Evolutionary conservation across 1,140 invertebrate genomes (phyloP), one percentile per base, ranked within the genome.

Genomic region (Himalopsyche phryganea): DNA sequence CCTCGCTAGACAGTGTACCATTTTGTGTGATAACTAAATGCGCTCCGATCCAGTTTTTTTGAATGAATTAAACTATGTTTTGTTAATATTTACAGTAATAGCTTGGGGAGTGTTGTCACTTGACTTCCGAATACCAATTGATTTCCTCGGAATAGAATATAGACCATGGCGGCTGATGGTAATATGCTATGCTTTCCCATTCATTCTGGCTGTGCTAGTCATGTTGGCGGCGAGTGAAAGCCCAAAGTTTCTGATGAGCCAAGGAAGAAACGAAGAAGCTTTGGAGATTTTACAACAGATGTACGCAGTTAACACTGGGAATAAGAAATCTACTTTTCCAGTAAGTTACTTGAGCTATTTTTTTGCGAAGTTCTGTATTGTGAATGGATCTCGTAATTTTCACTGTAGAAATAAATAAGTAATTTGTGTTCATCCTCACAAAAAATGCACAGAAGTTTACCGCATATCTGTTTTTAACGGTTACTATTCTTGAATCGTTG

Each of bases 241-340:
- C 58, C 90, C 91, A 0, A 90, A 90, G 66, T 92, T 85, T 68
- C 72, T 87, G 9, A 69, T 90, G 4, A 78, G 83, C 0, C 79
- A 83, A 68, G 85, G 86, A 50, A 77, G 74, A 58, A 67, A 74
- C 7, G 74, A 84, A 0, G 80, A 84, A 61, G 81, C 87, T 0
- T 63, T 90, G 1, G 61, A 75, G 15, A 74, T 85, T 10, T 68
- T 91, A 3, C 71, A 71, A 42, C 71, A 66, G 1, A 85, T 89
- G 46, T 89, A 83, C 54, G 70, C 76, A 1, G 62, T 66, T 1
- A 90, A 90, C 57, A 84, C 80, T 6, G 74, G 77, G 28, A 76
- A 71, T 61, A 58, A 66, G 2, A 65, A 65, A 9, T 65, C 68
- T 15, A 65, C 69, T 32, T 77, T 66, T 65, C 72, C 73, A 7